Base-by-base conservation (phyloP, 2,797 vertebrate genomes). In the Aselliscus stoliczkanus region DNA sequence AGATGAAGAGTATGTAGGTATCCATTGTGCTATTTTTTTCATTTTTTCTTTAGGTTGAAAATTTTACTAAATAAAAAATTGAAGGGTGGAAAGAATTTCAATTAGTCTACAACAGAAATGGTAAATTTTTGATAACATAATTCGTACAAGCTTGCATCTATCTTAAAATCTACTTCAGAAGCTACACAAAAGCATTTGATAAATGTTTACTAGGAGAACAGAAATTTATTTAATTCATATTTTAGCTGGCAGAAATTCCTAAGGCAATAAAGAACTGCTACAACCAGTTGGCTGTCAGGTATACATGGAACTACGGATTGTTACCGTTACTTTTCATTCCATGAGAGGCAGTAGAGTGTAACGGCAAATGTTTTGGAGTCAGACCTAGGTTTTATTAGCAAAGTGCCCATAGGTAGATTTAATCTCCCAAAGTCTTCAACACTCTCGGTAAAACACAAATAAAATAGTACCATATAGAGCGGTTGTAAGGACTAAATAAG, bases 21-120 rank as follows among this genome's bases (percentile, higher is more conserved):
- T 82, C 27, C 31, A 7, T 1, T 76, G n/a, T 42, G 21, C 50
- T 75, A n/a, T n/a, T 56, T 70, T 82, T 81, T 91, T 47, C 21
- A 67, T 23, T 70, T 69, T 83, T 65, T 50, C 52, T 64, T 42
- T 23, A 75, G 39, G 14, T 75, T 54, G 25, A 96, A 87, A 86
- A n/a, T 85, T 56, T 76, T 80, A 69, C 76, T 65, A 88, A 88
- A 88, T 87, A 91, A 93, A 62, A 80, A 69, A 31, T 12, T 89
- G 39, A 27, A 82, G 8, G 23, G 52, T 62, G 7, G 31, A 34
- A 93, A 88, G 64, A 91, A 60, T 58, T 73, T 79, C 62, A 80
- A 72, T 79, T 75, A 84, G 44, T 62, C 83, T 13, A 75, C 17
- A 91, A 83, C 1, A 93, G 50, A 91, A 95, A 84, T n/a, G 56